A percentile compares a stretch with the other conserved stretches of the same genome.
Evolutionary conservation across 2,797 vertebrate genomes (phyloP).

Genomic region (Monodelphis domestica): DNA sequence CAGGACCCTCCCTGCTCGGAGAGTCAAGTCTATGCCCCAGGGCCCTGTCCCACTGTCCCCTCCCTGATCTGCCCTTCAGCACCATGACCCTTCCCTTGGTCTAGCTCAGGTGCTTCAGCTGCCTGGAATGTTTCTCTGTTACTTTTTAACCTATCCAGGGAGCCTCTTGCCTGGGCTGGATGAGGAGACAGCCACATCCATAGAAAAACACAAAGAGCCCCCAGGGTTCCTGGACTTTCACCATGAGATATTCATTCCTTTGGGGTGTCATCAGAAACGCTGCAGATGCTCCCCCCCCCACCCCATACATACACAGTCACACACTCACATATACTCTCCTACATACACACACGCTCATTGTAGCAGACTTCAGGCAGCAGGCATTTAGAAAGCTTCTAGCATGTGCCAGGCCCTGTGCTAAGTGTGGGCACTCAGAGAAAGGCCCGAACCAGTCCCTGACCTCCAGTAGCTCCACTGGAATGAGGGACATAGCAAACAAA

Average conservation of each 20-base stretch:
- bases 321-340: too few species aligned
- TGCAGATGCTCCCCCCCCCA: too few species aligned
- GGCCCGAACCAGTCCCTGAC: too few species aligned
- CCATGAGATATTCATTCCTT: not conserved
- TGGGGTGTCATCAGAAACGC: not conserved
- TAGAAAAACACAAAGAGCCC: not conserved
- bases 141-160: not conserved
- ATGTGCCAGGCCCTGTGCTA: not conserved
- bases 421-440: not conserved
- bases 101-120: not conserved
- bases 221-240: not conserved
- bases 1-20: not conserved
- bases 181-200: not conserved
- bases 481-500: too few species aligned
- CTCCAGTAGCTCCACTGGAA: too few species aligned
- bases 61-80: not conserved
- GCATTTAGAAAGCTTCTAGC: not conserved
- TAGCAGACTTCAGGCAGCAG: not conserved
- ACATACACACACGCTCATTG: too few species aligned
- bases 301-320: too few species aligned
- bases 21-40: not conserved
- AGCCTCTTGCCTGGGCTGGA: not conserved
- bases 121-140: not conserved
- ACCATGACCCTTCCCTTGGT: not conserved
- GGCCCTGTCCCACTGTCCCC: not conserved